Conservation (phyloP, 2,888 invertebrate genomes). For the Hydropsyche betteni region DNA sequence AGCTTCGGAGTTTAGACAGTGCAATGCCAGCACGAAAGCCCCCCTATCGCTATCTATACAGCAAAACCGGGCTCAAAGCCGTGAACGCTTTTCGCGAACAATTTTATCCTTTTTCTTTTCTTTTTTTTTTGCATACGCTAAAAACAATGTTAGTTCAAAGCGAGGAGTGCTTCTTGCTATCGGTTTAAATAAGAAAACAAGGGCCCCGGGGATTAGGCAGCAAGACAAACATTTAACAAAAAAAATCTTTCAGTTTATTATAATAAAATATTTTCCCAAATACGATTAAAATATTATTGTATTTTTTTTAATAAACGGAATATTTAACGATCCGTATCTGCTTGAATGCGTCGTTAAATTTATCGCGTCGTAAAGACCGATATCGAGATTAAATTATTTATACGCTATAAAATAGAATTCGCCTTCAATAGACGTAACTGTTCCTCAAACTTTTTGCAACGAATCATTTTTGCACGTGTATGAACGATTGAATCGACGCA, state of each 20-base stretch:
- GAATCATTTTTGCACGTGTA: too few relatives aligned
- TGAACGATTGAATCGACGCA: too few relatives aligned
- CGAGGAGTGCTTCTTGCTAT: not conserved
- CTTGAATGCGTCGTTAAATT: too few relatives aligned
- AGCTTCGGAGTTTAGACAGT: slow-evolving; percentile 29
- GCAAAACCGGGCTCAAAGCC: slow-evolving; percentile 17
- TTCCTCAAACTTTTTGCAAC: too few relatives aligned
- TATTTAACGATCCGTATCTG: too few relatives aligned
- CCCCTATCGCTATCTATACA: slow-evolving; percentile 18
- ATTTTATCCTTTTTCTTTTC: slow-evolving; percentile 24
- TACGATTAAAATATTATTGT: too few relatives aligned
- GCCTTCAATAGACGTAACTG: too few relatives aligned
- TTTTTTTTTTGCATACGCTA: slow-evolving; percentile 21
- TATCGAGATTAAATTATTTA: too few relatives aligned
- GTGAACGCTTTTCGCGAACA: slow-evolving; percentile 20
- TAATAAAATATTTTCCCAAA: too few relatives aligned
- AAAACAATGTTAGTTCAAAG: slow-evolving; percentile 23
- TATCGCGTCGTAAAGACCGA: too few relatives aligned
- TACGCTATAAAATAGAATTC: too few relatives aligned
- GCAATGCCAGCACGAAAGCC: slow-evolving; percentile 22
- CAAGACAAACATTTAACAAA: not conserved
- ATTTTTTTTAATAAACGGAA: too few relatives aligned
- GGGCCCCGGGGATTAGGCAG: not conserved
- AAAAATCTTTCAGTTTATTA: not conserved
- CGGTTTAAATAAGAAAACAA: slow-evolving; percentile 19